Evolutionary conservation across 2,888 invertebrate species (phyloP).

Genomic region (Polyommatus iphigenia): DNA sequence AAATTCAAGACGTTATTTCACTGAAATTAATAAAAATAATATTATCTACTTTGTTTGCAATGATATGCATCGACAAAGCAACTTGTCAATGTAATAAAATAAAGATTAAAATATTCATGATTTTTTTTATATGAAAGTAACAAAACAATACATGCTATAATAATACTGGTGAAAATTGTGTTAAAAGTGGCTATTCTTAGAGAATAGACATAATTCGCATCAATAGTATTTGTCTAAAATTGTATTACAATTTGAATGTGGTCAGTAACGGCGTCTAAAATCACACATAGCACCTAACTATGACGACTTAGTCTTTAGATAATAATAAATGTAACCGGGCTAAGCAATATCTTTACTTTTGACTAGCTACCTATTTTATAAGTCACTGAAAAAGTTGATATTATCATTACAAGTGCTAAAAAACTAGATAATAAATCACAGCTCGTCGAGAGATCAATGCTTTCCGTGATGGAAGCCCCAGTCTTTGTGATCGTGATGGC

Average conservation of each 20-base stretch:
- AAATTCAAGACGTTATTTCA: background rate
- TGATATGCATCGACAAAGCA: too few relatives aligned
- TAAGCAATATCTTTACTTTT: background rate
- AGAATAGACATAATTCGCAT: background rate
- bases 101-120: background rate
- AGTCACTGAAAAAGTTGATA: background rate
- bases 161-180: background rate
- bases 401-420: constrained; percentile 25
- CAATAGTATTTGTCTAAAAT: background rate
- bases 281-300: background rate
- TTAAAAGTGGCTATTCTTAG: background rate
- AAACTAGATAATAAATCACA: constrained; percentile 57
- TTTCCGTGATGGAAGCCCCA: constrained; percentile 75
- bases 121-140: constrained; percentile 11
- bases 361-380: constrained; percentile 9
- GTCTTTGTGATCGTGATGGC: constrained; percentile 68
- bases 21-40: too few relatives aligned
- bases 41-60: too few relatives aligned
- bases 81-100: background rate
- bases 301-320: background rate
- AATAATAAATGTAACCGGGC: background rate
- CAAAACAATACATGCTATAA: background rate
- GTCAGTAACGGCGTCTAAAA: background rate
- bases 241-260: background rate
- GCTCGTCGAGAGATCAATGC: constrained; percentile 59